Evolutionary conservation across 2,888 invertebrate genomes (phyloP), one percentile per base, ranked within the genome.

Genomic region (Allolobophora icterica): DNA sequence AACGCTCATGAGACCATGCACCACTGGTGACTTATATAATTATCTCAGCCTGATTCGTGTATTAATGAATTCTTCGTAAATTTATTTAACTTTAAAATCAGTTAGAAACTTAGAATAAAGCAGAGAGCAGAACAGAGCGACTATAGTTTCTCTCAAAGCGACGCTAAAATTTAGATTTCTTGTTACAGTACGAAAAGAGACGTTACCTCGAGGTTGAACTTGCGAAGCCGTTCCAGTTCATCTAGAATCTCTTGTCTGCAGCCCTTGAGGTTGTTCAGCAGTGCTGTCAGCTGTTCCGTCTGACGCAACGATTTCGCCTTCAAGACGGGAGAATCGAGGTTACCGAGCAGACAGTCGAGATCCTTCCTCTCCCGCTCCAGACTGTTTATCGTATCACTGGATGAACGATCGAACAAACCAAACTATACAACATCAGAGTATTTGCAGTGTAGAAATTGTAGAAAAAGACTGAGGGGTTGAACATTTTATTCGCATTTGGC

Each of bases 301-400:
- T 84, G 83, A 35, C 38, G 90, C 33, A 11, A 0, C 38, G 83
- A 83, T 13, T 42, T 83, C 33, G 38, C 38, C 84, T 45, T 83
- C 87, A 90, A 83, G 40, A 84, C 90, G n/a, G 90, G 90, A 15
- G 90, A 90, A 19, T 91, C 90, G n/a, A 91, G 71, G 45, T 90
- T 91, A 4, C 35, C 42, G 15, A 91, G 90, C 42, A 91, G 15
- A 11, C 90, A 33, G 34, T 89, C 91, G 34, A 90, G n/a, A 33
- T 58, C 89, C 87, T 33, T 42, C 71, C 87, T 30, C 87, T 91
- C 92, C 33, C 52, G 35, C 91, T 92, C 92, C 90, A 91, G 30
- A 13, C n/a, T n/a, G 35, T 40, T n/a, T 34, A 90, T 84, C 24
- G 83, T 87, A 30, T 40, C 90, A 34, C 90, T 90, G 45, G 89